Base-by-base conservation (phyloP, 2,113 vertebrate genomes). In the Embiotoca jacksoni region DNA sequence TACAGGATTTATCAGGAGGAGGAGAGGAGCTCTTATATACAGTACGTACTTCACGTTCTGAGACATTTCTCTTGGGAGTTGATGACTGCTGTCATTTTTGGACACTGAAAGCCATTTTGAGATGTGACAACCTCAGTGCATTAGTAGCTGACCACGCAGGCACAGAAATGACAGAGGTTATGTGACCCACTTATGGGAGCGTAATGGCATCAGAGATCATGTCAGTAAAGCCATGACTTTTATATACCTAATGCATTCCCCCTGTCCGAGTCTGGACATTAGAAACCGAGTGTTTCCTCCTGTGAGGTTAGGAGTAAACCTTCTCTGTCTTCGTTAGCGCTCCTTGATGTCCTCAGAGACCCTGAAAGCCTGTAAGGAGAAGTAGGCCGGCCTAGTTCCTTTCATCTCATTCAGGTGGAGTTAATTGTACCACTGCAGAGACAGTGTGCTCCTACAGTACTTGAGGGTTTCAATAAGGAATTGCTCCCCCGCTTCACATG, bases 301-400 rank as follows among this genome's bases (percentile, higher is more conserved):
- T 78, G 31, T 64, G 53, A 61, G 69, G 68, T 71, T 70, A 58
- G 54, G 58, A 66, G 53, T 70, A 63, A 78, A 57, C 49, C 15
- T 36, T 41, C 57, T 74, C 36, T 44, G 60, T 62, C 47, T 78
- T 87, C 46, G 57, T 87, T 80, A 78, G 50, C 68, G 53, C 53
- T 33, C 57, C 35, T 10, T 23, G 2, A 37, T 74, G 65, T 66
- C 82, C 59, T 65, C 35, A 23, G 83, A 88, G 75, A 60, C 23
- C 39, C 14, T 15, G 33, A 70, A 78, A 62, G 72, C 46, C 72
- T 54, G 46, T 3, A 77, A 23, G 44, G 36, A 71, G 66, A 91
- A 88, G 41, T 88, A 88, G 88, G 91, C 37, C 86, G 83, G 67
- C 35, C 54, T 53, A 13, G 4, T 50, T 57, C 54, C 14, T 80